Evolutionary conservation across 2,797 vertebrate species (phyloP).

Genomic region (Coregonus sp.): DNA sequence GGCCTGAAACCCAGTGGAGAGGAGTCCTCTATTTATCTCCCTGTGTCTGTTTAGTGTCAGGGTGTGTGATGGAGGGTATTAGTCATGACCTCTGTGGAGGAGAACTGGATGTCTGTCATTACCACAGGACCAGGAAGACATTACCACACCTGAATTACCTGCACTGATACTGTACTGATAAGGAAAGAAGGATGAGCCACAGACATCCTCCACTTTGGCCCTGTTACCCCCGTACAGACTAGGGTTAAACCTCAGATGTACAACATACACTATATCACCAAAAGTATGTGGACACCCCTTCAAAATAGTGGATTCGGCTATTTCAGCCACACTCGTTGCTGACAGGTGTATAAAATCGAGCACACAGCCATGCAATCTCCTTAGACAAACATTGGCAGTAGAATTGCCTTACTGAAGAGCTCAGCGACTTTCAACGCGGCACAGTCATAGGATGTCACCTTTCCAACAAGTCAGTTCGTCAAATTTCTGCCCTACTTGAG

Average conservation of each 20-base stretch:
- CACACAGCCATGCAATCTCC: no score
- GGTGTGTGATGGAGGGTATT: constrained; percentile 54
- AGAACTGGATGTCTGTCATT: constrained; percentile 60
- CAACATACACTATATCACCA: background rate
- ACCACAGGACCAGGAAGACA: constrained; percentile 61
- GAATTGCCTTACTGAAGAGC: no score
- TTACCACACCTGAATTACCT: constrained; percentile 52
- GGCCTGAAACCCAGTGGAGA: background rate
- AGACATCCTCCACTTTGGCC: background rate
- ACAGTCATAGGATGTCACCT: no score
- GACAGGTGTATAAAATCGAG: no score
- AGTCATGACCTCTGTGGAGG: constrained; percentile 63
- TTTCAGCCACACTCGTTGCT: no score
- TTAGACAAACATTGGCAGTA: no score
- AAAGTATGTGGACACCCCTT: no score
- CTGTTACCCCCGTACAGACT: background rate
- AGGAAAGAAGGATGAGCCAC: constrained; percentile 53
- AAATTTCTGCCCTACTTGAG: no score
- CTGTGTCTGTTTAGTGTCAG: constrained; percentile 41
- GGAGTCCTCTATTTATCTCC: background rate
- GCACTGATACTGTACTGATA: constrained; percentile 58
- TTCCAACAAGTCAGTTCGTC: no score
- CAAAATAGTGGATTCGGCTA: no score
- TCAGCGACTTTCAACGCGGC: no score
- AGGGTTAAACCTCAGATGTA: background rate